phyloP scores from a whole-genome alignment of 1,140 invertebrate species.

The Bombus waltoni region DNA sequence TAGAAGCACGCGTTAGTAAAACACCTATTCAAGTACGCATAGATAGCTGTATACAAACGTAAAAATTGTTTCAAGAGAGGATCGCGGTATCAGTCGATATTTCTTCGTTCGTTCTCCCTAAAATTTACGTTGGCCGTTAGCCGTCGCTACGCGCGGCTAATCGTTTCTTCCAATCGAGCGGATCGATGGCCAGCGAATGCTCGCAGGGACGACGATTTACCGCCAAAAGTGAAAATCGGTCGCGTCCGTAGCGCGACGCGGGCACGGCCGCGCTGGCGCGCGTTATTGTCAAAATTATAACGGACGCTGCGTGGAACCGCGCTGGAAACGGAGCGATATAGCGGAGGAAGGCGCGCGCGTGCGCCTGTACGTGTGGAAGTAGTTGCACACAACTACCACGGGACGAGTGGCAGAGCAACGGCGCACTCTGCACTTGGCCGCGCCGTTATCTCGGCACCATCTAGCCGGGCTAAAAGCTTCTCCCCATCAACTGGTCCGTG shows the following conservation, averaged over 20 bases:
- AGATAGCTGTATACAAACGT: neutral
- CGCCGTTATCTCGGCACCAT: conserved; percentile 83
- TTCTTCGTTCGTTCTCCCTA: neutral
- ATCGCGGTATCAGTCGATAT: neutral
- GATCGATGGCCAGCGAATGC: neutral
- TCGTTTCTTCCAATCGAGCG: neutral
- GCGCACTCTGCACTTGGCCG: conserved; percentile 78
- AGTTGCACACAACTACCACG: conserved; percentile 9
- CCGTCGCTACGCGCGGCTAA: too few species aligned
- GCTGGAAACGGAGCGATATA: conserved; percentile 38
- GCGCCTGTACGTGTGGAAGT: neutral
- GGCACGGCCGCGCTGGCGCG: neutral
- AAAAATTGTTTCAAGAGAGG: neutral
- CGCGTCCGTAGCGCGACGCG: too few species aligned
- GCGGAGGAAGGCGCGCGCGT: too few species aligned
- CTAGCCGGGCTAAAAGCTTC: conserved; percentile 83
- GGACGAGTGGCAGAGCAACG: conserved; percentile 54
- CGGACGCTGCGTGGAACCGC: conserved; percentile 22
- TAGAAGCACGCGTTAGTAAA: neutral
- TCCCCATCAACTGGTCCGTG: conserved; percentile 79
- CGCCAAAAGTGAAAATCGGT: neutral
- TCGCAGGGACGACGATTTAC: neutral
- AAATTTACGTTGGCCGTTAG: neutral
- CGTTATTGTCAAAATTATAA: conserved; percentile 50
- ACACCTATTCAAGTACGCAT: neutral